Base-by-base conservation (phyloP, 2,888 invertebrate species). In the Meteorus cinctellus region DNA sequence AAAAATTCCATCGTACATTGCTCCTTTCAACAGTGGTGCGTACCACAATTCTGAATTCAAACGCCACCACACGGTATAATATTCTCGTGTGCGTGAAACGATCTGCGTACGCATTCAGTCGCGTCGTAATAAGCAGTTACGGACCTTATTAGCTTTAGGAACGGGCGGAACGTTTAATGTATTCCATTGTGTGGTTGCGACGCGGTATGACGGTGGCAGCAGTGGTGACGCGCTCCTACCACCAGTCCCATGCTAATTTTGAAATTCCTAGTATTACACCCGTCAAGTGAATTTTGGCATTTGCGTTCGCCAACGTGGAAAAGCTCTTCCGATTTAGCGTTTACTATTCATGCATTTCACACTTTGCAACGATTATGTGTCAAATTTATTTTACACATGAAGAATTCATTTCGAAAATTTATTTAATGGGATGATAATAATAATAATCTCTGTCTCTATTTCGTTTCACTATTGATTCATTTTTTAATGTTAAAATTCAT, bases 261-360 rank as follows among this genome's bases (percentile, higher is more conserved):
- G 82, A 84, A 86, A 85, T 85, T 83, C 82, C 82, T 70, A 81
- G 81, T 83, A 84, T 85, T 85, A 85, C 82, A 81, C 81, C 55
- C 82, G 81, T 81, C 82, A 82, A 85, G 85, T 85, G 84, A 86
- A 85, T 85, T 86, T 86, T 81, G 81, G 80, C 84, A 83, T 86
- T 85, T 81, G 81, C 79, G 80, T 74, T 77, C 81, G 72, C 77
- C 77, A 75, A 81, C 65, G 77, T 71, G 80, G 79, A 78, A 80
- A 75, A 74, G 67, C 74, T 78, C 75, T 76, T 81, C 76, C 72
- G 72, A 79, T 75, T 75, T 70, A 62, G 55, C 75, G 70, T 69
- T 67, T 68, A 36, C 62, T 76, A 76, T 72, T 76, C 68, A 76
- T 48, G 24, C 62, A 62, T 72, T 71, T 59, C 67, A 76, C 63